Evolutionary conservation across 2,888 invertebrate species (phyloP), one percentile per base, ranked within the genome.

Genomic region (Coremacera marginata): DNA sequence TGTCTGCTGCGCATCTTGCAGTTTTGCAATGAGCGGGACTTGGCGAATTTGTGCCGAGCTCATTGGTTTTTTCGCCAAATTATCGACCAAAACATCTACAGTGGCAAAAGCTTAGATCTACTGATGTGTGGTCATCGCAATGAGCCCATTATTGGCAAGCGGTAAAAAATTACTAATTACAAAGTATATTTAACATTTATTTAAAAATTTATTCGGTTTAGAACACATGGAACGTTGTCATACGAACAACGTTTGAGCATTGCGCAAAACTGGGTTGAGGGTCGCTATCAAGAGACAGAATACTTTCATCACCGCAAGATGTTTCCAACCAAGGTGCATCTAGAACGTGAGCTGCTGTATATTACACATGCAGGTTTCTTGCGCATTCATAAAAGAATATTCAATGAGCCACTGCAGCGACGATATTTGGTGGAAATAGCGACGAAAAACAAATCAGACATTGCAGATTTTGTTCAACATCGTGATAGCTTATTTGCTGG

Each of bases 261-360:
- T 85, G 89, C 84, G 85, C 89, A 88, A n/a, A 92, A 93, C 82
- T 93, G 93, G 93, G 83, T 89, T n/a, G 87, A 86, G 67, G 93
- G 92, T 2, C 87, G 87, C 70, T 93, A 91, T 82, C 84, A 86
- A 16, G 91, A 91, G 79, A 88, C 86, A 44, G 84, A 89, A 16
- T 86, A 91, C 60, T 89, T 90, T 75, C 89, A 89, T 65, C 89
- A 90, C 70, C 84, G 84, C 5, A 86, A 86, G 62, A 91, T 90
- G 85, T 89, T 90, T 79, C 90, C 92, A 84, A 91, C 93, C 60
- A 91, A 91, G 89, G 82, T 93, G 9, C 87, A 90, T 68, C 82
- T 93, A 51, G 90, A 91, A 9, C 87, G 86, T 0, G 87, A 91
- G 25, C 84, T 84, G 44, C 81, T 93, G 0, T 93, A 92, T 90